Percentiles rank a stretch among this genome's conserved stretches.
phyloP scores from a whole-genome alignment of 1,140 invertebrate genomes.

The Glomeris maerens region DNA sequence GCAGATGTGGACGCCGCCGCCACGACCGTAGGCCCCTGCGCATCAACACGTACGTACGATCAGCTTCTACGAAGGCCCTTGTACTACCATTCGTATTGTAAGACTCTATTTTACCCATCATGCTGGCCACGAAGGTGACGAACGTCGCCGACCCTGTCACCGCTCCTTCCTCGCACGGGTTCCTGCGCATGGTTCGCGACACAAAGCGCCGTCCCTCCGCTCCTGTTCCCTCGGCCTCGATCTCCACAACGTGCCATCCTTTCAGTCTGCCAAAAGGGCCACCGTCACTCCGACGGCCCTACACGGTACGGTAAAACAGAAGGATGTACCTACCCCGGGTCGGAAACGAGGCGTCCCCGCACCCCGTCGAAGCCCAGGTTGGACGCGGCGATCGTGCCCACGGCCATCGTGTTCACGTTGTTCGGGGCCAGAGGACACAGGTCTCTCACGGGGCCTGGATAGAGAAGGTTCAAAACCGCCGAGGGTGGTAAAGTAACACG shows the following conservation, averaged over 20 bases:
- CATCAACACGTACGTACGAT: background rate
- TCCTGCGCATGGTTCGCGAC: conserved; percentile 37
- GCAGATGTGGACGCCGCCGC: background rate
- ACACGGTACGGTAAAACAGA: background rate
- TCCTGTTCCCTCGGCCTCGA: conserved; percentile 38
- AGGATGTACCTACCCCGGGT: conserved; percentile 36
- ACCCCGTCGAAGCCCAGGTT: conserved; percentile 47
- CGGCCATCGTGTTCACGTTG: conserved; percentile 47
- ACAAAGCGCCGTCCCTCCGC: conserved; percentile 33
- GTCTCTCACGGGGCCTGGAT: conserved; percentile 36
- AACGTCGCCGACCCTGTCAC: conserved; percentile 44
- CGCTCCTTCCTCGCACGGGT: conserved; percentile 39
- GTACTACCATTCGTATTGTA: no score
- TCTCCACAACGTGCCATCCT: conserved; percentile 44
- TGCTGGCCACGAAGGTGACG: conserved; percentile 37
- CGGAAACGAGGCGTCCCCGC: conserved; percentile 36
- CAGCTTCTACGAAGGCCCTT: background rate
- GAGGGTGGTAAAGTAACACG: background rate
- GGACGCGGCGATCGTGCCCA: conserved; percentile 40
- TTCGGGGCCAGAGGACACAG: conserved; percentile 45
- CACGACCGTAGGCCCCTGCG: background rate
- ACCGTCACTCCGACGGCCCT: background rate
- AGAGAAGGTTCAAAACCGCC: background rate
- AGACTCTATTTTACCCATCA: conserved; percentile 18
- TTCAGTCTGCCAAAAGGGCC: conserved; percentile 27